Conservation (phyloP, 2,797 vertebrate genomes). For the Sebastes hubbsi region DNA sequence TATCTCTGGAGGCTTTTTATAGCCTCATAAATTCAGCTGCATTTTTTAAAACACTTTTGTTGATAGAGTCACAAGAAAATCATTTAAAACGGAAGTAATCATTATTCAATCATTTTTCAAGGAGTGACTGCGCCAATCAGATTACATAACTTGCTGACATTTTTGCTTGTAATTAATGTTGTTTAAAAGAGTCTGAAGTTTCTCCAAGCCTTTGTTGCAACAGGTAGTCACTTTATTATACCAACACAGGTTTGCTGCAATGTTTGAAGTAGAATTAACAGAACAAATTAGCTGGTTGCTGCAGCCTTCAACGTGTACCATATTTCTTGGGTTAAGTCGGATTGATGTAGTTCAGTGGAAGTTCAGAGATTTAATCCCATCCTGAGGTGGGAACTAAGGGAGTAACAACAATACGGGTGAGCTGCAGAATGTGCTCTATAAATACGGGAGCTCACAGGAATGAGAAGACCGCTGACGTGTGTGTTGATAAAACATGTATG, state of each 20-base stretch:
- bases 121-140: not conserved
- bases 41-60: not conserved
- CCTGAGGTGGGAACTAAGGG: slow-evolving; percentile 39
- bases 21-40: not conserved
- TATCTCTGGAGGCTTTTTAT: not conserved
- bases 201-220: not conserved
- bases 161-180: slow-evolving; percentile 5
- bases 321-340: not conserved
- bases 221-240: not conserved
- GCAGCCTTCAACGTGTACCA: not conserved
- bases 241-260: not conserved
- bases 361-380: slow-evolving; percentile 56
- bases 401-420: slow-evolving; percentile 51
- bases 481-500: slow-evolving; percentile 24
- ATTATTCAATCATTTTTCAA: not conserved
- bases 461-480: slow-evolving; percentile 32
- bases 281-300: not conserved
- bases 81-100: not conserved
- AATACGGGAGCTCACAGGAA: slow-evolving; percentile 60
- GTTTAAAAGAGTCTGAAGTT: not conserved
- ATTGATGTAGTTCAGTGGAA: slow-evolving; percentile 46
- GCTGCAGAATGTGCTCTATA: slow-evolving; percentile 30
- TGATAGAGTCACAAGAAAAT: not conserved
- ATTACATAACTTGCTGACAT: slow-evolving; percentile 14
- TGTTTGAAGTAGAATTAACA: not conserved